Percentiles rank a stretch among this genome's conserved stretches.
Evolutionary conservation across 1,140 invertebrate species (phyloP).

Genomic region (Tribolium castaneum): DNA sequence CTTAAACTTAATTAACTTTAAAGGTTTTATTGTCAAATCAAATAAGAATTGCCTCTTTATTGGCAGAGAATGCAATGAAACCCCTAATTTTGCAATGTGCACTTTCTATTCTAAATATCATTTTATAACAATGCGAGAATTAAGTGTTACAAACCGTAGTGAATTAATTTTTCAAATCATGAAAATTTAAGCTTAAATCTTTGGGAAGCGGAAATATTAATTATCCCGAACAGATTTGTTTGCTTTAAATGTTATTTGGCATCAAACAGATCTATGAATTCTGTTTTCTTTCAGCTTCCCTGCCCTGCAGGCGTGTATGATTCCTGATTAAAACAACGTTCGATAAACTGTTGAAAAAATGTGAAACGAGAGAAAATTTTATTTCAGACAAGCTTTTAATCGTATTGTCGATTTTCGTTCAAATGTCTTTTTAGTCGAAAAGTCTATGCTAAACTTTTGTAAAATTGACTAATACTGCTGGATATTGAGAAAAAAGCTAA

Average conservation of each 20-base stretch:
- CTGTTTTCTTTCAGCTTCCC: neutral
- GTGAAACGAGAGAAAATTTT: neutral
- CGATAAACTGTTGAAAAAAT: neutral
- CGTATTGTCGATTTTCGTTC: neutral
- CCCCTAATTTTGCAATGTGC: neutral
- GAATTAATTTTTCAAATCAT: neutral
- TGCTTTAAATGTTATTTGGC: neutral
- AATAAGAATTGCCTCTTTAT: neutral
- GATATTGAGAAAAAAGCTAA: neutral
- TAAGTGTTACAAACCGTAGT: neutral
- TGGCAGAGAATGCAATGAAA: neutral
- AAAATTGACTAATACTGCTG: neutral
- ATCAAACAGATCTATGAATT: neutral
- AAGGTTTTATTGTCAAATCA: conserved; percentile 9
- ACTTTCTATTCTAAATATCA: neutral
- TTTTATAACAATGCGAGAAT: neutral
- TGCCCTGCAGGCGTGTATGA: neutral
- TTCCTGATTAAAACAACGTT: neutral
- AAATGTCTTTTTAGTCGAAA: neutral
- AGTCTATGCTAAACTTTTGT: neutral
- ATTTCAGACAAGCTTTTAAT: neutral
- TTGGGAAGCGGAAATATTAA: neutral
- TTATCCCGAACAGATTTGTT: neutral
- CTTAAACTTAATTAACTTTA: conserved; percentile 27
- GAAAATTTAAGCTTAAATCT: neutral